Conservation (phyloP, 2,888 invertebrate genomes). For the Caenorhabditis macrosperma region DNA sequence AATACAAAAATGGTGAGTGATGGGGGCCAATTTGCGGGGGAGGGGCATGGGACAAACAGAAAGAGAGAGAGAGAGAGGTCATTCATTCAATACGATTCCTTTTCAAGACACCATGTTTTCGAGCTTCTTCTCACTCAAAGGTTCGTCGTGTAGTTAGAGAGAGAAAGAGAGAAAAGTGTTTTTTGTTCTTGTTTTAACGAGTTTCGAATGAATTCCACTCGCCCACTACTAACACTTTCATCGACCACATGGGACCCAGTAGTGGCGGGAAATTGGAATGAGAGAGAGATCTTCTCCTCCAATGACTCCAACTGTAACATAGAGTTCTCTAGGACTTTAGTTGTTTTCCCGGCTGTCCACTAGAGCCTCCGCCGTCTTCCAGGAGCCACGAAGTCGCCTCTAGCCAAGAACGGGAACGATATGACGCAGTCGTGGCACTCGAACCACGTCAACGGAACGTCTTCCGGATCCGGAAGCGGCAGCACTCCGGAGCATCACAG, state of each 20-base stretch:
- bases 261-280: background rate
- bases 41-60: too few species aligned
- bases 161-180: too few species aligned
- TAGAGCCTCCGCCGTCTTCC: too few species aligned
- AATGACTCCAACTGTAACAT: background rate
- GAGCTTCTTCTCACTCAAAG: slow-evolving; percentile 50
- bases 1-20: slow-evolving; percentile 51
- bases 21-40: slow-evolving; percentile 17
- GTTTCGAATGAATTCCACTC: background rate
- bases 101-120: slow-evolving; percentile 37
- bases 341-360: too few species aligned
- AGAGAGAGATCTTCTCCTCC: background rate
- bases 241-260: slow-evolving; percentile 10
- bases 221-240: slow-evolving; percentile 2
- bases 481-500: slow-evolving; percentile 46
- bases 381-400: slow-evolving; percentile 35
- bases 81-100: background rate
- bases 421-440: slow-evolving; percentile 68
- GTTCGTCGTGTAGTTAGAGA: slow-evolving; percentile 2
- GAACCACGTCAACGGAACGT: slow-evolving; percentile 49
- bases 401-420: slow-evolving; percentile 40
- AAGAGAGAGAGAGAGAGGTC: background rate
- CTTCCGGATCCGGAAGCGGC: slow-evolving; percentile 34
- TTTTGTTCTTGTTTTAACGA: slow-evolving; percentile 9
- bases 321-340: too few species aligned